phyloP scores from a whole-genome alignment of 2,113 vertebrate species.

The Pseudopipra pipra region DNA sequence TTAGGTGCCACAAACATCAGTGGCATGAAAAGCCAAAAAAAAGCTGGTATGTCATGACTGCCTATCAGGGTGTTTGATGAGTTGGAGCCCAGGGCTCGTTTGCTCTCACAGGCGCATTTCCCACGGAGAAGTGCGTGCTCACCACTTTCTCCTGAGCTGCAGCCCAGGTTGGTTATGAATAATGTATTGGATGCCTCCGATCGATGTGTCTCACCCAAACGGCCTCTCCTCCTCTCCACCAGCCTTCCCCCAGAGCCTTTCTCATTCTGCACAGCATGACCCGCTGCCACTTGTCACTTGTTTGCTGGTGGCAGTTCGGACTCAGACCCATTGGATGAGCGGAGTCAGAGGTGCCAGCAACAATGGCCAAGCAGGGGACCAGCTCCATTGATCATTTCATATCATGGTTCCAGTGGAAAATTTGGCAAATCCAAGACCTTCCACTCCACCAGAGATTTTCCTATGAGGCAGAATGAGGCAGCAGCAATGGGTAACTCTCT shows the following conservation, averaged over 20 bases:
- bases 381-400: neutral
- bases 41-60: neutral
- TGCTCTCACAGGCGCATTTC: neutral
- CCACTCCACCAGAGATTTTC: neutral
- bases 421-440: neutral
- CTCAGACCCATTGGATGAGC: neutral
- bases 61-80: neutral
- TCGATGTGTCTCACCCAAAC: neutral
- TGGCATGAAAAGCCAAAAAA: neutral
- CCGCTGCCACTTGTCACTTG: accelerated
- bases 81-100: neutral
- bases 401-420: neutral
- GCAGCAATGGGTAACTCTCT: neutral
- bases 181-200: neutral
- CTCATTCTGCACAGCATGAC: neutral
- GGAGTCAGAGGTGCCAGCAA: accelerated
- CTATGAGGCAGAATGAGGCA: neutral
- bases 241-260: neutral
- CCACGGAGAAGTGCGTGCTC: neutral
- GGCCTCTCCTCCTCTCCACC: neutral
- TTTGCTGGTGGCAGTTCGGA: neutral
- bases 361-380: neutral
- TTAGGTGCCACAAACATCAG: neutral
- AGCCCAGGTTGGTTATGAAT: conserved; percentile 32
- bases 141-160: conserved; percentile 22